Evolutionary conservation across 2,888 invertebrate species (phyloP).

Genomic region (Artemia sp.): DNA sequence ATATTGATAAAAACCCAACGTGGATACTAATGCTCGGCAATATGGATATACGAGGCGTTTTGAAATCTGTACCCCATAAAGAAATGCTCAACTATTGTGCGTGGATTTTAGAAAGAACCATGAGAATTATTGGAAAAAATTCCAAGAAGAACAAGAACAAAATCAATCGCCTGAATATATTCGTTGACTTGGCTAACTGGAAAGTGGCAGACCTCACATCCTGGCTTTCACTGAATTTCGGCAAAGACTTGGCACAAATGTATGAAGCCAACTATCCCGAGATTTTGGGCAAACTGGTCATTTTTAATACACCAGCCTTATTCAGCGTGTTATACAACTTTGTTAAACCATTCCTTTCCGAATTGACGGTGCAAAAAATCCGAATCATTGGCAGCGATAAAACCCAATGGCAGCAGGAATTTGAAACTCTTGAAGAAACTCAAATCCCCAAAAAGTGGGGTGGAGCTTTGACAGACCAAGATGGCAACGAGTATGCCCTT

Average conservation of each 20-base stretch:
- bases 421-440: neutral
- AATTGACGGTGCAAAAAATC: constrained; percentile 4
- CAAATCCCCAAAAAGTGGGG: constrained; percentile 4
- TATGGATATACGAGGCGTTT: constrained; percentile 1
- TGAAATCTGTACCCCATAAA: neutral
- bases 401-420: neutral
- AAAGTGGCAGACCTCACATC: neutral
- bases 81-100: neutral
- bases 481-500: neutral
- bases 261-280: constrained; percentile 10
- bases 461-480: constrained; percentile 2
- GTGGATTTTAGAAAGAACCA: constrained; percentile 2
- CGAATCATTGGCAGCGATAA: neutral
- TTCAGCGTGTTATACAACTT: constrained; percentile 8
- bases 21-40: constrained; percentile 9
- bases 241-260: constrained; percentile 10
- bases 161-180: neutral
- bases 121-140: neutral
- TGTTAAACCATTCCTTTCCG: constrained; percentile 9
- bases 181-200: constrained; percentile 5
- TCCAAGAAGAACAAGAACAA: neutral
- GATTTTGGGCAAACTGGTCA: neutral
- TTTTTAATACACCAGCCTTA: neutral
- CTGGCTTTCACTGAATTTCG: neutral
- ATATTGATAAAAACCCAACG: neutral